Conservation (phyloP, 2,888 invertebrate genomes). For the Monopis laevigella region DNA sequence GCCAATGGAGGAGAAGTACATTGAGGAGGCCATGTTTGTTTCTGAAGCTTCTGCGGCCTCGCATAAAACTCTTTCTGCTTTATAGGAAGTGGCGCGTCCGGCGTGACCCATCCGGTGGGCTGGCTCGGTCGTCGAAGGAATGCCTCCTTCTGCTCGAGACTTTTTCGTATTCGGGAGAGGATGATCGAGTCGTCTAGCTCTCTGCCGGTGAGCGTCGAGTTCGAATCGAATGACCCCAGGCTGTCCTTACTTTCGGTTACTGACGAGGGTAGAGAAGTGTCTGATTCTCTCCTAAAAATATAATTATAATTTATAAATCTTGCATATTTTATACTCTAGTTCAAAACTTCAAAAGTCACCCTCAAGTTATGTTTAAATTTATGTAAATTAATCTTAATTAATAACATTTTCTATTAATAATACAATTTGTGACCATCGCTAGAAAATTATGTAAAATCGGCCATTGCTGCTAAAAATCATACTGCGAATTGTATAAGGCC, state of each 20-base stretch:
- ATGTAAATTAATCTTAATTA: no score
- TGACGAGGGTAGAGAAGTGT: conserved; percentile 70
- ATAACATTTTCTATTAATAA: no score
- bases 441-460: no score
- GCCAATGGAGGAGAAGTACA: conserved; percentile 56
- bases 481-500: no score
- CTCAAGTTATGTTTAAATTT: no score
- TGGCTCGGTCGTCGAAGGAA: conserved; percentile 81
- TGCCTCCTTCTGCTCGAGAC: conserved; percentile 90
- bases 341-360: no score
- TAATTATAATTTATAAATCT: no score
- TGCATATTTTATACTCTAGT: no score
- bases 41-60: conserved; percentile 79
- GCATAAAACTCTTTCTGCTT: conserved; percentile 80
- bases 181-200: conserved; percentile 76
- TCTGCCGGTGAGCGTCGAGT: conserved; percentile 72
- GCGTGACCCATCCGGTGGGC: conserved; percentile 68
- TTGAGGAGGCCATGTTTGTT: conserved; percentile 75
- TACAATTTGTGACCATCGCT: no score
- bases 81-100: conserved; percentile 58
- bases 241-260: conserved; percentile 75
- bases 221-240: conserved; percentile 74
- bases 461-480: no score
- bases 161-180: conserved; percentile 81
- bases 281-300: conserved; percentile 68